Conservation (phyloP, 1,140 invertebrate species). For the Ceratosolen solmsi region DNA sequence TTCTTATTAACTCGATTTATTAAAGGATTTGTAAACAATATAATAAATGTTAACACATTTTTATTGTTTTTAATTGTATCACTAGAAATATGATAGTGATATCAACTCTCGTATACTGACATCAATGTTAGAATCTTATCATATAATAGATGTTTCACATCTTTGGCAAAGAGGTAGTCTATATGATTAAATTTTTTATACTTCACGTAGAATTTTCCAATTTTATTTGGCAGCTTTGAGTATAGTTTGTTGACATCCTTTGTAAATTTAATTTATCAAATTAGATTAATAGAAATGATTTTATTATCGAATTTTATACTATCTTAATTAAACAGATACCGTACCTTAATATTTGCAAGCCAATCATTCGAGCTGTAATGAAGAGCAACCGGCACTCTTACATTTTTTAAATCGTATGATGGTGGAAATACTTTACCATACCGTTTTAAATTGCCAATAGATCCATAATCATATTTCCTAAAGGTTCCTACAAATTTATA, state of each 20-base stretch:
- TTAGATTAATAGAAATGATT: background rate
- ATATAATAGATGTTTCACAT: constrained; percentile 77
- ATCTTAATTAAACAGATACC: background rate
- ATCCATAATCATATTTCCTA: constrained; percentile 72
- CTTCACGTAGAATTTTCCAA: constrained; percentile 75
- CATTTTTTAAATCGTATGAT: constrained; percentile 74
- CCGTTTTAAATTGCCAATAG: constrained; percentile 69
- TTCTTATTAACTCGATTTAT: too few relatives aligned
- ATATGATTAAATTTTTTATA: constrained; percentile 78
- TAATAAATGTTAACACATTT: too few relatives aligned
- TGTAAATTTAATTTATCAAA: background rate
- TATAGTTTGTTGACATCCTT: constrained; percentile 66
- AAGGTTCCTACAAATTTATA: constrained; percentile 53
- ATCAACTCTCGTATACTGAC: background rate
- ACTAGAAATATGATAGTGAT: too few relatives aligned
- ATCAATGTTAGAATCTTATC: constrained; percentile 75
- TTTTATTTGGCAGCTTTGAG: constrained; percentile 71
- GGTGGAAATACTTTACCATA: constrained; percentile 75
- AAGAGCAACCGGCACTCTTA: constrained; percentile 76
- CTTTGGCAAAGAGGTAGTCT: constrained; percentile 79
- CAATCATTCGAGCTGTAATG: constrained; percentile 77
- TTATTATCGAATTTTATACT: too few relatives aligned
- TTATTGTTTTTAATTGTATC: too few relatives aligned
- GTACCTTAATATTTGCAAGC: constrained; percentile 69
- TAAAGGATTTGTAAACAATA: too few relatives aligned